Conservation (phyloP, 2,113 vertebrate genomes). For the Aptenodytes patagonicus region DNA sequence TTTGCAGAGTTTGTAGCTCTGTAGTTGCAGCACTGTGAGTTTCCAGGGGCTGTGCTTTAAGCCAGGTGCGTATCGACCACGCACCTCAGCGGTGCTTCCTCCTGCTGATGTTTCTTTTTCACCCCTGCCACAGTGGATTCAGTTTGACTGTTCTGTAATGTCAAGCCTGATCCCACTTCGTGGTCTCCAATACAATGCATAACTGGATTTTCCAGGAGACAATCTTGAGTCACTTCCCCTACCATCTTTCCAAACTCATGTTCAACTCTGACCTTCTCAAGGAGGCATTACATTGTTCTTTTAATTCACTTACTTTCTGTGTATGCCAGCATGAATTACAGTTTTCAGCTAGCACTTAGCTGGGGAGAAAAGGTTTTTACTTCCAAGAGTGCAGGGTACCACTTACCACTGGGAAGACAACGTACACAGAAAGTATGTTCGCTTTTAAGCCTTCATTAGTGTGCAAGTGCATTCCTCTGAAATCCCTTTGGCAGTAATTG, state of each 20-base stretch:
- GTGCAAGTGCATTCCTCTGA: not conserved
- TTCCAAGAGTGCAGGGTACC: not conserved
- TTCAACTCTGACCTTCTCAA: not conserved
- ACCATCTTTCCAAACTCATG: not conserved
- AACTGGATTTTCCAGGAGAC: not conserved
- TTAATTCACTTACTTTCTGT: not conserved
- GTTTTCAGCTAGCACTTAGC: not conserved
- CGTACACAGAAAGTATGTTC: too few species aligned
- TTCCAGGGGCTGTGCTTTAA: too few species aligned
- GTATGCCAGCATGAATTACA: not conserved
- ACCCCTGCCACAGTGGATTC: not conserved
- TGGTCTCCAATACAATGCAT: not conserved
- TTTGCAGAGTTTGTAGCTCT: not conserved
- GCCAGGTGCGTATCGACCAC: rapidly evolving
- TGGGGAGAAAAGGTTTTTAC: not conserved
- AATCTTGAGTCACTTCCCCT: not conserved
- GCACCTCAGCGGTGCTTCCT: not conserved
- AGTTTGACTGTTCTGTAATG: not conserved
- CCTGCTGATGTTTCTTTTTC: not conserved
- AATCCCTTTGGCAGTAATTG: not conserved
- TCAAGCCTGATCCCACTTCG: not conserved
- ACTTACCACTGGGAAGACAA: not conserved
- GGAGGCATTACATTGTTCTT: not conserved
- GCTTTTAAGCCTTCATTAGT: not conserved
- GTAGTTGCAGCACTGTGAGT: not conserved